phyloP scores from a whole-genome alignment of 2,797 vertebrate genomes.

The Xyrichtys novacula region DNA sequence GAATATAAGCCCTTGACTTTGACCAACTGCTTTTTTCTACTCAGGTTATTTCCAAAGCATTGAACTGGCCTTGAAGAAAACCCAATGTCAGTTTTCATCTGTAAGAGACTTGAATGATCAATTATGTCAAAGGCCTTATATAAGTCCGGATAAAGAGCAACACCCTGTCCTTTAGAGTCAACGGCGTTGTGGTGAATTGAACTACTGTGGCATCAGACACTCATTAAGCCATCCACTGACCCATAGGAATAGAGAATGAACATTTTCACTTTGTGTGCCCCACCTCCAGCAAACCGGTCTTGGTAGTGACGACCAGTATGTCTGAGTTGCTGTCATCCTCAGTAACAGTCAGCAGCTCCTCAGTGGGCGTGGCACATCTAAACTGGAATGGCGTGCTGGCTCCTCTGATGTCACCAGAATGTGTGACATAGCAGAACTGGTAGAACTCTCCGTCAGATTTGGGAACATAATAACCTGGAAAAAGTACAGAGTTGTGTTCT shows the following conservation, averaged over 20 bases:
- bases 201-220: too few relatives aligned
- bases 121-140: too few relatives aligned
- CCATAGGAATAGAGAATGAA: not conserved
- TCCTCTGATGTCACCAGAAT: slow-evolving; percentile 95
- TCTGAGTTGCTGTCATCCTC: slow-evolving; percentile 98
- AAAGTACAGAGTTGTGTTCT: slow-evolving; percentile 2
- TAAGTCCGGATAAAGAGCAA: too few relatives aligned
- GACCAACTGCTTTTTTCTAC: too few relatives aligned
- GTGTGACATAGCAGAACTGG: slow-evolving; percentile 98
- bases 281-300: slow-evolving; percentile 96
- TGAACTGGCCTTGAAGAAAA: too few relatives aligned
- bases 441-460: slow-evolving; percentile 99
- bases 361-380: slow-evolving; percentile 91
- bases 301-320: slow-evolving; percentile 97
- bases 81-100: too few relatives aligned
- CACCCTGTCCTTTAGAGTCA: too few relatives aligned
- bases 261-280: slow-evolving; percentile 2
- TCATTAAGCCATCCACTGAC: too few relatives aligned
- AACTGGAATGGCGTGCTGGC: slow-evolving; percentile 99
- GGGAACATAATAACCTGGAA: slow-evolving; percentile 95
- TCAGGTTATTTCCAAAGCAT: too few relatives aligned
- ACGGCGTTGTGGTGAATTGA: too few relatives aligned
- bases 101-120: too few relatives aligned
- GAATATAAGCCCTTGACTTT: too few relatives aligned
- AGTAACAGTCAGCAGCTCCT: slow-evolving; percentile 91